Evolutionary conservation across 2,113 vertebrate genomes (phyloP).

Genomic region (Myocastor coypus): DNA sequence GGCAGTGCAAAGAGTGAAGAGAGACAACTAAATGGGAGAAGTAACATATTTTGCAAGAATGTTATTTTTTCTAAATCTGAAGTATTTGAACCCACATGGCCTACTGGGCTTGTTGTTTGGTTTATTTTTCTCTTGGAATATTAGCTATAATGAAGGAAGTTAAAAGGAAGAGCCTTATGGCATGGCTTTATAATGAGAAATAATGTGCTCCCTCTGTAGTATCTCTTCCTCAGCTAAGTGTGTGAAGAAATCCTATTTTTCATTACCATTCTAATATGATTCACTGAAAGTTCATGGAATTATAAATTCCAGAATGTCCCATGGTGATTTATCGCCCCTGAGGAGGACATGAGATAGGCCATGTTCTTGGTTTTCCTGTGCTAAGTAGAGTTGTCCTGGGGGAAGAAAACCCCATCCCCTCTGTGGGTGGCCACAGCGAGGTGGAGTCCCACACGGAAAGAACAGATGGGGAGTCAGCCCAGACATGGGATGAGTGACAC

Average conservation of each 20-base stretch:
- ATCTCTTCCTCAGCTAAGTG: neutral
- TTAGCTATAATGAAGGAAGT: neutral
- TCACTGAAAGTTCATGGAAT: neutral
- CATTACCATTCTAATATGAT: neutral
- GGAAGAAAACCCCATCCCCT: neutral
- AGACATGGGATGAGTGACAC: neutral
- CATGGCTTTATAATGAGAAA: neutral
- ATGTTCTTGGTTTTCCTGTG: neutral
- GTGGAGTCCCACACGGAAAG: fast-evolving
- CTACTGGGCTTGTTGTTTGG: neutral
- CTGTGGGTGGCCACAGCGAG: fast-evolving
- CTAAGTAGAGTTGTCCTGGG: neutral
- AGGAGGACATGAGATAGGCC: neutral
- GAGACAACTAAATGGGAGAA: neutral
- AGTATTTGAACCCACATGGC: neutral
- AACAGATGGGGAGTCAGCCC: neutral
- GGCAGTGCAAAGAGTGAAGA: neutral
- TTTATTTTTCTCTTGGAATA: neutral
- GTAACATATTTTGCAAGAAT: neutral
- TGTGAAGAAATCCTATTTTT: neutral
- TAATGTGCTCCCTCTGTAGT: fast-evolving
- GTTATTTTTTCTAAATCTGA: neutral
- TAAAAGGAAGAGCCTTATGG: neutral
- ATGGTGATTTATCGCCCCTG: neutral
- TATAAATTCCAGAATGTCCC: neutral